Evolutionary conservation across 2,113 vertebrate species (phyloP).

Genomic region (Oenanthe oenanthe): DNA sequence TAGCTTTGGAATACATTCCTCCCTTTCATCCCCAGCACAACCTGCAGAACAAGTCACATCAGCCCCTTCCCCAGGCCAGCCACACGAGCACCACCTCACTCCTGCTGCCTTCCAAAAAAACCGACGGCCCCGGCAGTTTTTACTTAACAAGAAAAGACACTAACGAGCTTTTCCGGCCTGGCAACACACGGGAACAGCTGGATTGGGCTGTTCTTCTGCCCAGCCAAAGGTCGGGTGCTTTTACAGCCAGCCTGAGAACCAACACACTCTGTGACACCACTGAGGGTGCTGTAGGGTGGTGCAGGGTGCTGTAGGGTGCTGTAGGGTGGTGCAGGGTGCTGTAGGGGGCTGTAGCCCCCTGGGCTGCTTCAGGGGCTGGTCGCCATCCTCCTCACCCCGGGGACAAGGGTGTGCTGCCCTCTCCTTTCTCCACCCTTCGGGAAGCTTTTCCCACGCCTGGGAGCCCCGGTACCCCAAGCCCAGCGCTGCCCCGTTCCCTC

Average conservation of each 20-base stretch:
- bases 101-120: not conserved
- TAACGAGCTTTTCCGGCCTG: not conserved
- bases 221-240: not conserved
- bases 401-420: not conserved
- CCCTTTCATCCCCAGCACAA: not conserved
- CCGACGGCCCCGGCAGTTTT: not conserved
- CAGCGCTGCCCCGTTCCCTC: not conserved
- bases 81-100: not conserved
- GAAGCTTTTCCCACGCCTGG: not conserved
- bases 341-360: rapidly evolving
- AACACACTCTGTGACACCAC: not conserved
- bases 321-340: not conserved
- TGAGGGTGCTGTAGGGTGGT: not conserved
- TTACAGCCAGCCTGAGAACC: not conserved
- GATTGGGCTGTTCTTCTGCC: not conserved
- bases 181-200: not conserved
- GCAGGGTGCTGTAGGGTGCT: no score
- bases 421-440: not conserved
- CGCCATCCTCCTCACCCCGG: not conserved
- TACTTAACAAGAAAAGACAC: not conserved
- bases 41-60: not conserved
- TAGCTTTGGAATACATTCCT: rapidly evolving
- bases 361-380: not conserved
- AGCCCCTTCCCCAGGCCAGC: not conserved
- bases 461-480: rapidly evolving